These are phyloP conservation scores for Brachystomella parvula DNA, from an alignment of 1,140 invertebrate genomes.

Conservation along the genomic window DNA sequence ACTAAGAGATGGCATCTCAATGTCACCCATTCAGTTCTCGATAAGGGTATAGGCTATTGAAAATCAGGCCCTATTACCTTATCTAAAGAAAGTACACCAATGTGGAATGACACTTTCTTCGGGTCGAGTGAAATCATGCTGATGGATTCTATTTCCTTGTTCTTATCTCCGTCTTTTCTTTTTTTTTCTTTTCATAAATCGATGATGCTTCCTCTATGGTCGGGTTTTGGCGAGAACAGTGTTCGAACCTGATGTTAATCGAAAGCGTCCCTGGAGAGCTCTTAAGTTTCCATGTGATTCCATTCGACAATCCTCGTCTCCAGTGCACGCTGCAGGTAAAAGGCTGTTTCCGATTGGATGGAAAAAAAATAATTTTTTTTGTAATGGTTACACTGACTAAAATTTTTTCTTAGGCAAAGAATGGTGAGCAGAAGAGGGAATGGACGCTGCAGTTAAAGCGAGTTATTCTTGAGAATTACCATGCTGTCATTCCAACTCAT, in stretches of 20 bases:
- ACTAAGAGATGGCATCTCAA: no score
- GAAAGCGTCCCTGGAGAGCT: conserved; percentile 90
- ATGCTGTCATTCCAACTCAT: conserved; percentile 84
- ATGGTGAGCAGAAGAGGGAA: conserved; percentile 82
- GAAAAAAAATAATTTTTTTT: conserved; percentile 5
- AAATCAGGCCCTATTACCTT: no score
- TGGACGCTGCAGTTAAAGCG: conserved; percentile 85
- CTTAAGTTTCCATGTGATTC: conserved; percentile 89
- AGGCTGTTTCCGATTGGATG: not conserved
- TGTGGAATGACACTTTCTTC: no score
- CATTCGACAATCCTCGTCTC: conserved; percentile 81
- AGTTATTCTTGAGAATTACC: conserved; percentile 90
- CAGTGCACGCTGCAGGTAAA: conserved; percentile 80
- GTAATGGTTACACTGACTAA: conserved; percentile 15
- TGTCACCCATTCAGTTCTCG: no score
- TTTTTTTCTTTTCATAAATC: conserved; percentile 7
- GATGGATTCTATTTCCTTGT: no score
- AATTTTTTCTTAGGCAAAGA: conserved; percentile 57
- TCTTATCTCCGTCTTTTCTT: conserved; percentile 1
- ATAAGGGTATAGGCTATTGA: no score
- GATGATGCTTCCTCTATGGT: not conserved
- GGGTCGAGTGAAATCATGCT: no score
- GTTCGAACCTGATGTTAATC: conserved; percentile 93
- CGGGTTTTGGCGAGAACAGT: conserved; percentile 51
- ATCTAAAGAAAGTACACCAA: no score